These are phyloP conservation scores for Ornithoptera alexandrae DNA, from an alignment of 2,888 invertebrate genomes.

Conservation along the genomic window DNA sequence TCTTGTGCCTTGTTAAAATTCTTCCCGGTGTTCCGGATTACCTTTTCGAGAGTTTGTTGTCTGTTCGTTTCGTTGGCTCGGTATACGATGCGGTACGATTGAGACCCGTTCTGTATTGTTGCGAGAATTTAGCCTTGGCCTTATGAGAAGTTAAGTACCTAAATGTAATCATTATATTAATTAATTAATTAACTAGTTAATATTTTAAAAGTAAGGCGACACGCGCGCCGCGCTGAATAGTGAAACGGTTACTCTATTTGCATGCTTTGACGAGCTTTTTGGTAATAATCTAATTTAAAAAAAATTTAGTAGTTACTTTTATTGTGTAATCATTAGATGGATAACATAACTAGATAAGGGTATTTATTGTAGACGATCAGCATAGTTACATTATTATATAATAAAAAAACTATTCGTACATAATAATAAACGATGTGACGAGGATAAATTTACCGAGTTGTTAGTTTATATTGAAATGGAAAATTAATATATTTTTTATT, in stretches of 20 bases:
- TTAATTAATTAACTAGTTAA: conserved; percentile 42
- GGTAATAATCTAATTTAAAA: conserved; percentile 78
- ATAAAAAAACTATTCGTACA: conserved; percentile 71
- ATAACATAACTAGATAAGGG: conserved; percentile 75
- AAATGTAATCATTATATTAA: conserved; percentile 75
- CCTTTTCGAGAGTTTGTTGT: conserved; percentile 32
- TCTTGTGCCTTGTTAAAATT: conserved; percentile 70
- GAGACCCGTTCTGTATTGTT: conserved; percentile 71
- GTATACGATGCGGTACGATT: conserved; percentile 65
- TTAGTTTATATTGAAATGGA: conserved; percentile 70
- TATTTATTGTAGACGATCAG: conserved; percentile 77
- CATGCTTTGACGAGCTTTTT: conserved; percentile 81
- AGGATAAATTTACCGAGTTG: conserved; percentile 66
- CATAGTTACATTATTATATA: conserved; percentile 75
- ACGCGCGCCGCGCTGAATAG: conserved; percentile 72
- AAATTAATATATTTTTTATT: conserved; percentile 80
- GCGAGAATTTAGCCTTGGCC: conserved; percentile 81
- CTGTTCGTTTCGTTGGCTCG: conserved; percentile 18
- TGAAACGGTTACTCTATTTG: conserved; percentile 76
- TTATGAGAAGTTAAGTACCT: conserved; percentile 77
- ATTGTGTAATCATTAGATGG: conserved; percentile 77
- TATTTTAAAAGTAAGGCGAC: conserved; percentile 53
- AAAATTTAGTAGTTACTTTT: conserved; percentile 73
- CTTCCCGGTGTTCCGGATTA: conserved; percentile 35
- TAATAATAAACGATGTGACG: conserved; percentile 74